Percentiles rank a stretch among this genome's conserved stretches.
Evolutionary conservation across 2,113 vertebrate genomes (phyloP).

Genomic region (Empidonax alnorum): DNA sequence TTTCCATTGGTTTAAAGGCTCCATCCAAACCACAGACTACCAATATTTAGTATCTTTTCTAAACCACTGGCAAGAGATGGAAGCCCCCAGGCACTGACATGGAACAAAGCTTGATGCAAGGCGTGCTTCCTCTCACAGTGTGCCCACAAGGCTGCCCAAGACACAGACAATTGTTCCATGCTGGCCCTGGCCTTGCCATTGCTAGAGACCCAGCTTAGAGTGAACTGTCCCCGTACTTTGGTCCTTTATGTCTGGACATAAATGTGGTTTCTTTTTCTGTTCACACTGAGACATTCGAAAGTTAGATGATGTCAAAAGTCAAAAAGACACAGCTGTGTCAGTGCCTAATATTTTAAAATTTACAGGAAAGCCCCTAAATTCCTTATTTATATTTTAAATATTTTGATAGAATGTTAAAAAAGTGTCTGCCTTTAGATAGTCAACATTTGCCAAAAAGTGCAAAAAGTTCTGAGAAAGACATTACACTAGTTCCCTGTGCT

Average conservation of each 20-base stretch:
- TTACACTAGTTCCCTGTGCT: neutral
- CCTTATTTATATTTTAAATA: neutral
- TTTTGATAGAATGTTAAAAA: neutral
- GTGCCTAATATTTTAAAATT: neutral
- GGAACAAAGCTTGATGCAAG: neutral
- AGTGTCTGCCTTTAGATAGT: neutral
- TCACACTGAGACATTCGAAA: neutral
- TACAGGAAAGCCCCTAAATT: neutral
- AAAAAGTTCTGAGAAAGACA: neutral
- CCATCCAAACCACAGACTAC: neutral
- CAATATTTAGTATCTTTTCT: neutral
- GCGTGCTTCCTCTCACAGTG: neutral
- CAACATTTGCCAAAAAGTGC: neutral
- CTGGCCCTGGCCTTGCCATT: neutral
- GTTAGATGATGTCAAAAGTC: neutral
- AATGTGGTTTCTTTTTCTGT: neutral
- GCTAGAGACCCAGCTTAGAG: too few relatives aligned
- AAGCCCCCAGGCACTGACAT: accelerated
- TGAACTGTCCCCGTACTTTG: neutral
- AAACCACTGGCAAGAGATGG: neutral
- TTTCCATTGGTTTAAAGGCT: neutral
- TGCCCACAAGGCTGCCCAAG: neutral
- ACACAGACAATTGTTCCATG: accelerated
- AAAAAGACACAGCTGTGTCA: neutral
- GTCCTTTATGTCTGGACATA: neutral